A percentile compares a stretch with the other conserved stretches of the same genome.
Conservation (phyloP, 2,888 invertebrate genomes). For the Chloroclysta siterata region DNA sequence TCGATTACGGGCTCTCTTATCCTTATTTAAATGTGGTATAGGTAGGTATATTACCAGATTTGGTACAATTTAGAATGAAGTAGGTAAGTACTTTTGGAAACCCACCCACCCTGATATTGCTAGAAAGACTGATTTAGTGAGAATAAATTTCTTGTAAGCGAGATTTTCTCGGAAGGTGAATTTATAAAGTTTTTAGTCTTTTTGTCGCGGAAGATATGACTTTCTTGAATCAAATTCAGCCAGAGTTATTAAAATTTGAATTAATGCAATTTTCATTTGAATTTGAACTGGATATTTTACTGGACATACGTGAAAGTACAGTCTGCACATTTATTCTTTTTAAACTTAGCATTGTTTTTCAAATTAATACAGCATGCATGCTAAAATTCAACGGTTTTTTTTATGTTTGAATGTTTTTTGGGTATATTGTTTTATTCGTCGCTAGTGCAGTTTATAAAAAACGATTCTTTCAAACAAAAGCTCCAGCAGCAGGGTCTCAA, state of each 20-base stretch:
- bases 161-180: constrained; percentile 13
- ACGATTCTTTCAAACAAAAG: too few species aligned
- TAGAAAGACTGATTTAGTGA: constrained; percentile 27
- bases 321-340: too few species aligned
- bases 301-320: not conserved
- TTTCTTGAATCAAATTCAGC: constrained; percentile 12
- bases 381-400: too few species aligned
- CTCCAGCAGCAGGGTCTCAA: not conserved
- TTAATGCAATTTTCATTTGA: constrained; percentile 12
- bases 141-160: constrained; percentile 21
- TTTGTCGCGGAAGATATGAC: constrained; percentile 19
- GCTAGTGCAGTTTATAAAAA: too few species aligned
- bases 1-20: constrained; percentile 62
- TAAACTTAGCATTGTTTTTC: too few species aligned
- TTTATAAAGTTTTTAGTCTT: constrained; percentile 13
- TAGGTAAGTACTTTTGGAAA: constrained; percentile 39
- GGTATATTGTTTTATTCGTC: too few species aligned
- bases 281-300: constrained; percentile 5
- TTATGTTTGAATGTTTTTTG: too few species aligned
- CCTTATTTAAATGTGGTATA: constrained; percentile 63
- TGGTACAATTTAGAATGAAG: constrained; percentile 46
- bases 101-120: constrained; percentile 30
- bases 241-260: not conserved
- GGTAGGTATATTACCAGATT: constrained; percentile 47
- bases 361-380: too few species aligned